Evolutionary conservation across 2,113 vertebrate genomes (phyloP), one percentile per base, ranked within the genome.

Genomic region (Cololabis saira): DNA sequence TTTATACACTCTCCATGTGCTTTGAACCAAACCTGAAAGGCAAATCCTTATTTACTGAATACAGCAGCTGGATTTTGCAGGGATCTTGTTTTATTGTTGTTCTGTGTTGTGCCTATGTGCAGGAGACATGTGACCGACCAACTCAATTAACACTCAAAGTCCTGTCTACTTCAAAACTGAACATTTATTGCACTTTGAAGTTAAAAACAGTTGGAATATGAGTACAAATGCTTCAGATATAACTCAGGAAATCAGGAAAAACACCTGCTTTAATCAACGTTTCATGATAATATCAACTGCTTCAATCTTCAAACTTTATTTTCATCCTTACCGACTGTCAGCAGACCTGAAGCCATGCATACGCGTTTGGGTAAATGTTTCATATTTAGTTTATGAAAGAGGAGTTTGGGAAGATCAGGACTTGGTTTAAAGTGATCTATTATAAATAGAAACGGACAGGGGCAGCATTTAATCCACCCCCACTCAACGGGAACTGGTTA

Each of bases 321-420:
- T 18, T 61, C 57, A 2, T 55, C 22, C 49, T 53, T 44, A 42
- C 42, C 63, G 27, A 11, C 57, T 52, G 61, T 40, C 60, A 40
- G 40, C 75, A 68, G 58, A 68, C 61, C 47, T 19, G 73, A 79
- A 65, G 78, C 18, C 48, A 30, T 48, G 51, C 69, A 74, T 45
- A n/a, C 13, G 14, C 6, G 43, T 45, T 8, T 45, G 43, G 15
- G 2, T 45, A 15, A 45, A 19, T 63, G 54, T 71, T 48, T 11
- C 4, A 27, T 27, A 5, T 27, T 27, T 27, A 27, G 24, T 27
- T 27, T 27, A 5, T 27, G 24, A 27, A 27, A 27, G 24, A 64
- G 21, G 33, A 50, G 24, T 3, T 18, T 44, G 27, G 8, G 6
- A 62, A 44, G 55, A 57, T 54, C 16, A 61, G 43, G 33, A 67